Percentiles rank a stretch among this genome's conserved stretches.
Evolutionary conservation across 2,797 vertebrate genomes (phyloP).

Genomic region (Mastacembelus armatus): DNA sequence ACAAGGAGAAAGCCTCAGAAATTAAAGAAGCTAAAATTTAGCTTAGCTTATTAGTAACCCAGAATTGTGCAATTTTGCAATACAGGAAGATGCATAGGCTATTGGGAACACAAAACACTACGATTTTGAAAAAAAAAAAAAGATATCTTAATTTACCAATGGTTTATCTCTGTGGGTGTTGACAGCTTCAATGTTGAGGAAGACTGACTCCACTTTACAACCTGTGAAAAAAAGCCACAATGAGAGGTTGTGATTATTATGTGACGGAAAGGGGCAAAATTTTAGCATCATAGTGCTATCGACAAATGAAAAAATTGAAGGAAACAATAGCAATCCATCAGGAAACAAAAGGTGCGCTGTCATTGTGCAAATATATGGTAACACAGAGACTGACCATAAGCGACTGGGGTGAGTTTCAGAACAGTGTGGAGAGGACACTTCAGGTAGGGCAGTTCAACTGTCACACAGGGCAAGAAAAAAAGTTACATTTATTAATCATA

Average conservation of each 20-base stretch:
- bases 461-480: slow-evolving; percentile 3
- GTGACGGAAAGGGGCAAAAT: no score
- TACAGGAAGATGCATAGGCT: no score
- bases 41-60: no score
- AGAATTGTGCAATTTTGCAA: no score
- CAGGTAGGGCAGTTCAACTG: slow-evolving; percentile 88
- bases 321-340: no score
- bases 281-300: neutral
- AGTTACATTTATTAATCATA: neutral
- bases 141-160: slow-evolving; percentile 53
- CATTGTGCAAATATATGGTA: neutral
- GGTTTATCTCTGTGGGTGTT: slow-evolving; percentile 86
- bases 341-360: neutral
- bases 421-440: slow-evolving; percentile 89
- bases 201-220: slow-evolving; percentile 85
- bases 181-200: slow-evolving; percentile 85
- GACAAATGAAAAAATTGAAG: neutral
- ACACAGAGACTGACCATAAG: slow-evolving; percentile 76
- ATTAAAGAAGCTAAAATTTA: no score
- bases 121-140: neutral
- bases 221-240: slow-evolving; percentile 62
- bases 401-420: slow-evolving; percentile 89
- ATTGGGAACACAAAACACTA: no score
- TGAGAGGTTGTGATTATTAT: neutral
- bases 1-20: no score